These are phyloP conservation scores for Parotocinclus haroldoi DNA, from an alignment of 2,797 vertebrate genomes.

Conservation along the genomic window DNA sequence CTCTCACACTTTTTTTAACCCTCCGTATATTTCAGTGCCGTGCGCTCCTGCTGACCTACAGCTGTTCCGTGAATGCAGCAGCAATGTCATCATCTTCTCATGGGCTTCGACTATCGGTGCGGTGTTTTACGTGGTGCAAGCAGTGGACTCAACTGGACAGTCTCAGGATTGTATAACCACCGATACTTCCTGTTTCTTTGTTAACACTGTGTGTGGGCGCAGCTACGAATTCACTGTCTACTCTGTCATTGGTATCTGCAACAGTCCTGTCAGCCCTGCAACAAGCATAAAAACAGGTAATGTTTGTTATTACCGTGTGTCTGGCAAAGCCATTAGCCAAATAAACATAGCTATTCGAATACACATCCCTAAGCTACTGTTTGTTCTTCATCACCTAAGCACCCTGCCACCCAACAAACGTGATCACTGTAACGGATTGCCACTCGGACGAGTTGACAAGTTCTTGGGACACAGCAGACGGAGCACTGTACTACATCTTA, in stretches of 20 bases:
- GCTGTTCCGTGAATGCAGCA: constrained; percentile 67
- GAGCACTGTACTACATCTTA: constrained; percentile 65
- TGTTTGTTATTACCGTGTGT: no score
- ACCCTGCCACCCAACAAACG: constrained; percentile 70
- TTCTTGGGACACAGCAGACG: constrained; percentile 67
- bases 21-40: constrained; percentile 56
- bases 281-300: constrained; percentile 67
- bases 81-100: constrained; percentile 66
- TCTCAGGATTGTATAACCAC: constrained; percentile 62
- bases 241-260: constrained; percentile 50
- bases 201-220: constrained; percentile 64
- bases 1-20: background rate
- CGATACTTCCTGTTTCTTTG: constrained; percentile 71
- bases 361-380: no score
- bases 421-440: constrained; percentile 61
- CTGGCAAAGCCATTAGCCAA: no score
- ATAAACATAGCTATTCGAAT: no score
- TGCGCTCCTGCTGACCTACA: constrained; percentile 64
- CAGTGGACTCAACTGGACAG: constrained; percentile 58
- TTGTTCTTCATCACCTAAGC: constrained; percentile 55
- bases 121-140: constrained; percentile 57
- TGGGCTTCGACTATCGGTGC: constrained; percentile 63
- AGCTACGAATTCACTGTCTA: constrained; percentile 67
- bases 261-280: constrained; percentile 53
- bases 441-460: constrained; percentile 55